phyloP scores from a whole-genome alignment of 2,888 invertebrate species.

The Celastrina argiolus region DNA sequence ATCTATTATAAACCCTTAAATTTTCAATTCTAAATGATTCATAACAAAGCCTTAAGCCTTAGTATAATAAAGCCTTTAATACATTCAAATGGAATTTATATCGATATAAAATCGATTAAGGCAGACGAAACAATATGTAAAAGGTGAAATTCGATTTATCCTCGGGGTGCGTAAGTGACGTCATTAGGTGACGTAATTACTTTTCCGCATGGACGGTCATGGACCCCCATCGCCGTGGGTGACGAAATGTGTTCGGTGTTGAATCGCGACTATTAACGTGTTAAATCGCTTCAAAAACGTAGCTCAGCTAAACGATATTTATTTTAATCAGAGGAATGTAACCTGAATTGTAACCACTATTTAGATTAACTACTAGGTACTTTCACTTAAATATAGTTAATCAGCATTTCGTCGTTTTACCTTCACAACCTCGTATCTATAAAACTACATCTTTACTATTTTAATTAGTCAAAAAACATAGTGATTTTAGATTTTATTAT shows the following conservation, averaged over 20 bases:
- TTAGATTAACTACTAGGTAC: neutral
- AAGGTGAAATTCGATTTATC: slow-evolving; percentile 68
- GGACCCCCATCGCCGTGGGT: slow-evolving; percentile 40
- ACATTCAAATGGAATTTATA: neutral
- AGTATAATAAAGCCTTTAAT: too few species aligned
- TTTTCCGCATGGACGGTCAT: slow-evolving; percentile 72
- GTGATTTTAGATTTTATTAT: too few species aligned
- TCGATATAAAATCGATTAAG: neutral
- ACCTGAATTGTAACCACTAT: neutral
- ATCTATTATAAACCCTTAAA: too few species aligned
- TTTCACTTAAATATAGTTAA: too few species aligned
- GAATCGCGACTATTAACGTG: slow-evolving; percentile 70
- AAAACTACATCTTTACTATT: too few species aligned
- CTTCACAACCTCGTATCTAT: too few species aligned
- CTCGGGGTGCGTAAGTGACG: slow-evolving; percentile 60
- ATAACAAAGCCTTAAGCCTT: too few species aligned
- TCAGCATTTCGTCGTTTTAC: too few species aligned
- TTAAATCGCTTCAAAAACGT: slow-evolving; percentile 67
- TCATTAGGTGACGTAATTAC: slow-evolving; percentile 74
- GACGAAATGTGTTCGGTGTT: slow-evolving; percentile 57
- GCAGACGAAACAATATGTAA: slow-evolving; percentile 26
- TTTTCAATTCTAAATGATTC: too few species aligned
- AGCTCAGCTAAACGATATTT: slow-evolving; percentile 19
- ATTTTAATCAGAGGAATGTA: neutral
- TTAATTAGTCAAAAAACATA: too few species aligned